phyloP scores from a whole-genome alignment of 2,888 invertebrate species.

The Trichogramma dendrolimi region DNA sequence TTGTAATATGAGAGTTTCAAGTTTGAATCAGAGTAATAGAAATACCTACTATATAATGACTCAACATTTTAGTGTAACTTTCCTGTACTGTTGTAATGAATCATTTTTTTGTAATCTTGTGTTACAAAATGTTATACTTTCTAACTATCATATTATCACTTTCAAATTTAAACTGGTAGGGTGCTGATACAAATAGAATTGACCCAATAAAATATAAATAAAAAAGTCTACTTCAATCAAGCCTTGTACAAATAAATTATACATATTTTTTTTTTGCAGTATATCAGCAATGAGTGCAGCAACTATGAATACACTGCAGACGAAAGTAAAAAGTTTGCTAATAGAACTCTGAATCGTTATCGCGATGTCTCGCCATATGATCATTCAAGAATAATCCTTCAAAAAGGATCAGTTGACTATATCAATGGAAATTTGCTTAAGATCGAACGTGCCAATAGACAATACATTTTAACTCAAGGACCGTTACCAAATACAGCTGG shows the following conservation, averaged over 20 bases:
- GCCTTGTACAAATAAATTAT: neutral
- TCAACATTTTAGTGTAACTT: too few relatives aligned
- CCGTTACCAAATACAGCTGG: conserved; percentile 81
- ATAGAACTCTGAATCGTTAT: conserved; percentile 83
- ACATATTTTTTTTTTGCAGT: conserved; percentile 56
- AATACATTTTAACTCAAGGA: conserved; percentile 94
- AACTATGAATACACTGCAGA: conserved; percentile 61
- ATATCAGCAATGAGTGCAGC: conserved; percentile 68
- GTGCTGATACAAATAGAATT: too few relatives aligned
- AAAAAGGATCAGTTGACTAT: conserved; percentile 74
- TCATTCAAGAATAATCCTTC: conserved; percentile 80
- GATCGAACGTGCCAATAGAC: conserved; percentile 77
- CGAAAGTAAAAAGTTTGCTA: conserved; percentile 74
- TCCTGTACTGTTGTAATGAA: too few relatives aligned
- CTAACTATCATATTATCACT: too few relatives aligned
- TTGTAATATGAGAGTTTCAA: too few relatives aligned
- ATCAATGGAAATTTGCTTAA: conserved; percentile 81
- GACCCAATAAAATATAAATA: too few relatives aligned
- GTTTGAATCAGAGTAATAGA: too few relatives aligned
- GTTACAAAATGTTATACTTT: too few relatives aligned
- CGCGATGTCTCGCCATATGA: conserved; percentile 95
- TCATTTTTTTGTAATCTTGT: too few relatives aligned
- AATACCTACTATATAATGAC: too few relatives aligned
- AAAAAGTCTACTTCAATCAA: too few relatives aligned
- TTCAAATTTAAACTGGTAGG: too few relatives aligned